Evolutionary conservation across 2,888 invertebrate genomes (phyloP), one percentile per base, ranked within the genome.

Genomic region (Idaea aversata): DNA sequence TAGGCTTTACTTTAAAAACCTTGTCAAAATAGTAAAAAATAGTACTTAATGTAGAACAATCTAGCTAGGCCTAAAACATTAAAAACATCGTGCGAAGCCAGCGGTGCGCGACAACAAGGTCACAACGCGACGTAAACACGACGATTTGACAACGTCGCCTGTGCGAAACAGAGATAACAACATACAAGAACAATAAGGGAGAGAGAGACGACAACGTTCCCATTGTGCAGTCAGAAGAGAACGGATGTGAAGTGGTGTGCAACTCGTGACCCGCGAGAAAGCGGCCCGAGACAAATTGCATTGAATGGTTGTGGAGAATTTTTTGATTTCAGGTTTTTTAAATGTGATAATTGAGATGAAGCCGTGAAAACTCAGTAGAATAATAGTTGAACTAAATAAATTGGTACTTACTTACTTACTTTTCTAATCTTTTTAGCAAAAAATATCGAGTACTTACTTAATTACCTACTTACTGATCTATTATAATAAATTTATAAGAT

Each of bases 241-340:
- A 88, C 91, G 88, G 90, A 87, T 89, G 86, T 86, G 79, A 75
- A 83, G 83, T 85, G 86, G 83, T 85, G 86, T 86, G 83, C 82
- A 85, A 86, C 86, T 88, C 88, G 89, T 90, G 90, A 90, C 90
- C 89, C 84, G 82, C 87, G 88, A 88, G 92, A 92, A 91, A 91
- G 91, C 88, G 85, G 80, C 78, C 78, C 77, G 82, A 82, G 79
- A 81, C 80, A 75, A 79, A 75, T 83, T 86, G 84, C 90, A 84
- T 88, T 75, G 73, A 77, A 47, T 73, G 73, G 74, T 71, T 73
- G 47, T 47, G 10, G 47, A 47, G 47, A 47, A 47, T 47, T 47
- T 47, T 47, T 47, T 47, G 47, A 47, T 47, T 47, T 47, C 47
- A 47, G 47, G 7, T 47, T 47, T 47, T 47, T 47, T 47, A 38